Base-by-base conservation (phyloP, 2,888 invertebrate species). In the Graphium colonna region DNA sequence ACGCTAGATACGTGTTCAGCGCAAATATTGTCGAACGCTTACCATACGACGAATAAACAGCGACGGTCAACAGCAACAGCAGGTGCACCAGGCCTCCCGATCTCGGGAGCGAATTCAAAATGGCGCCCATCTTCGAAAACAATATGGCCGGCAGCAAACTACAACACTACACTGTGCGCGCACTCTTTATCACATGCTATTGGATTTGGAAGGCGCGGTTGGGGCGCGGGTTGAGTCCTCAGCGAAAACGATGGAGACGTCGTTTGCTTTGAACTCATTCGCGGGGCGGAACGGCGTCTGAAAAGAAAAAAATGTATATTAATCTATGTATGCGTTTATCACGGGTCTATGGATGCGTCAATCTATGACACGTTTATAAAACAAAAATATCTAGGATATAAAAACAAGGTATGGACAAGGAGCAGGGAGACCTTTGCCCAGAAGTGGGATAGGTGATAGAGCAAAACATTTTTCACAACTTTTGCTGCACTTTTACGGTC, bases 31-130 rank as follows among this genome's bases (percentile, higher is more conserved):
- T 18, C 18, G 10, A 7, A 10, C 36, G 77, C 88, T 82, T 15
- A 88, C 88, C 88, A 60, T 87, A 79, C 60, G 87, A 81, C 33
- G 87, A 86, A 64, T 84, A 86, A 5, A 88, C 87, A 26, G 82
- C 77, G 50, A 82, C 51, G 74, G 69, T 26, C 36, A 87, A 67
- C 67, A 87, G 75, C 65, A 87, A 60, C 52, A 75, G 66, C 49
- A 73, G 64, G 53, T 72, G 73, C 56, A 73, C 68, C 61, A 77
- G 56, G 61, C 53, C 65, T 65, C 58, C 75, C 67, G 18, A n/a
- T n/a, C 69, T 70, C 44, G 73, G n/a, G n/a, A n/a, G 73, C 71
- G 71, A 63, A 69, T 71, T 69, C 75, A 73, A 76, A 60, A 82
- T 80, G 80, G 80, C 77, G 58, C 73, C 77, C 82, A 80, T 81